Percentiles rank a stretch among this genome's conserved stretches.
Evolutionary conservation across 2,797 vertebrate species (phyloP).

Genomic region (Micrastur ruficollis): DNA sequence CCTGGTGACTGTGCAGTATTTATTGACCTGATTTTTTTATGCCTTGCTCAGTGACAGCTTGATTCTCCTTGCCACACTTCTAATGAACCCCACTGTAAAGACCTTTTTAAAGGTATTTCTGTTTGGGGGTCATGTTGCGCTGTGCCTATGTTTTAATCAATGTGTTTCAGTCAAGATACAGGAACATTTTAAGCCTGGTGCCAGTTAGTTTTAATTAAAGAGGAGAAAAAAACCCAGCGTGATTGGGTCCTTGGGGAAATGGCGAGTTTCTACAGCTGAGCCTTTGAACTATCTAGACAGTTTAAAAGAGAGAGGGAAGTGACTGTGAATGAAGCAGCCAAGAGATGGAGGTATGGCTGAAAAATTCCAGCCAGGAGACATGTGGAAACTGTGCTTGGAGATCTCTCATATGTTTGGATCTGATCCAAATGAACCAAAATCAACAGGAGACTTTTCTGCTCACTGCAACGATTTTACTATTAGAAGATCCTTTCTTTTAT

Average conservation of each 20-base stretch:
- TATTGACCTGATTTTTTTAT: background rate
- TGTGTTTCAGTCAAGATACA: background rate
- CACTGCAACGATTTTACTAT: background rate
- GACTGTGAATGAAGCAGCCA: background rate
- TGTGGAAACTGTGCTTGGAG: background rate
- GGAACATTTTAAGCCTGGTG: background rate
- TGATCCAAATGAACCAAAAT: background rate
- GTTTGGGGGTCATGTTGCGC: background rate
- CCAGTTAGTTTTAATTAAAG: slow-evolving; percentile 9
- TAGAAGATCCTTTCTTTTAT: background rate
- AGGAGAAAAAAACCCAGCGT: background rate
- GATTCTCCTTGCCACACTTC: background rate
- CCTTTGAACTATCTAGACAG: background rate
- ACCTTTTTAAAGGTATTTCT: background rate
- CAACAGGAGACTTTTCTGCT: background rate
- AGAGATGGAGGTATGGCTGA: background rate
- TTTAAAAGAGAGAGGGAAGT: background rate
- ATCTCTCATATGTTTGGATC: background rate
- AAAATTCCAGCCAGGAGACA: background rate
- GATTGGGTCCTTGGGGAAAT: slow-evolving; percentile 4
- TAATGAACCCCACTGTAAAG: background rate
- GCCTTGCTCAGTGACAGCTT: background rate
- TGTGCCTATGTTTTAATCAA: background rate
- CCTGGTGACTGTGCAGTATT: background rate
- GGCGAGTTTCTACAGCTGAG: background rate